Conservation (phyloP, 2,113 vertebrate genomes). For the Stigmatopora argus region DNA sequence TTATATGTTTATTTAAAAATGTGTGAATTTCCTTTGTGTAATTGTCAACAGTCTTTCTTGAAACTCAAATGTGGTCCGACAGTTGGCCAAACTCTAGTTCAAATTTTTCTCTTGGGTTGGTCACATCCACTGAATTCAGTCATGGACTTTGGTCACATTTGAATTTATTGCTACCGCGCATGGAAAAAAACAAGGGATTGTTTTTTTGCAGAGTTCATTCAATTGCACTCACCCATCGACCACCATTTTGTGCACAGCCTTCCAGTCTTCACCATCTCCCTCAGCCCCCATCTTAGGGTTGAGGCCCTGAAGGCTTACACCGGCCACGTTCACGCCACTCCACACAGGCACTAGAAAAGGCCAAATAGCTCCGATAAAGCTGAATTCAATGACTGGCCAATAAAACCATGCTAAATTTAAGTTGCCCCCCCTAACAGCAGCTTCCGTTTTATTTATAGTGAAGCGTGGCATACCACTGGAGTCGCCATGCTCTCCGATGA, state of each 20-base stretch:
- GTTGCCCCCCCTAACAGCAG: not conserved
- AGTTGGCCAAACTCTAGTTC: slow-evolving; percentile 6
- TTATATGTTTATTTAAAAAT: not conserved
- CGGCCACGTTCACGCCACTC: slow-evolving; percentile 94
- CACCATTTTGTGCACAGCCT: slow-evolving; percentile 85
- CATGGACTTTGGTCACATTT: not conserved
- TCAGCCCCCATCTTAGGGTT: slow-evolving; percentile 85
- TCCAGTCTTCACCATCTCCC: slow-evolving; percentile 87
- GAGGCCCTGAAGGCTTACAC: slow-evolving; percentile 83
- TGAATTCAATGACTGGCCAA: not conserved
- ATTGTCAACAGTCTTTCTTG: not conserved
- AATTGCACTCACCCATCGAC: slow-evolving; percentile 83
- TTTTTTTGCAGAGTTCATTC: not conserved
- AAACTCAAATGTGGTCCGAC: not conserved
- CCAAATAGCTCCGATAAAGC: not conserved
- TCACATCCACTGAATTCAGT: not conserved
- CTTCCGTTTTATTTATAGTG: slow-evolving; percentile 32
- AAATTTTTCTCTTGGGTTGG: slow-evolving; percentile 22
- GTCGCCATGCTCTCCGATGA: slow-evolving; percentile 92
- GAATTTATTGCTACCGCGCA: not conserved
- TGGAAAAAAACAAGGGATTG: not conserved
- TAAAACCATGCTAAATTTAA: not conserved
- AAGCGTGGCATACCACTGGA: slow-evolving; percentile 79
- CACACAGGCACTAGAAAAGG: slow-evolving; percentile 84
- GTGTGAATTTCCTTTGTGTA: not conserved